Evolutionary conservation across 2,888 invertebrate species (phyloP), one percentile per base, ranked within the genome.

Genomic region (Oscheius myriophilus): DNA sequence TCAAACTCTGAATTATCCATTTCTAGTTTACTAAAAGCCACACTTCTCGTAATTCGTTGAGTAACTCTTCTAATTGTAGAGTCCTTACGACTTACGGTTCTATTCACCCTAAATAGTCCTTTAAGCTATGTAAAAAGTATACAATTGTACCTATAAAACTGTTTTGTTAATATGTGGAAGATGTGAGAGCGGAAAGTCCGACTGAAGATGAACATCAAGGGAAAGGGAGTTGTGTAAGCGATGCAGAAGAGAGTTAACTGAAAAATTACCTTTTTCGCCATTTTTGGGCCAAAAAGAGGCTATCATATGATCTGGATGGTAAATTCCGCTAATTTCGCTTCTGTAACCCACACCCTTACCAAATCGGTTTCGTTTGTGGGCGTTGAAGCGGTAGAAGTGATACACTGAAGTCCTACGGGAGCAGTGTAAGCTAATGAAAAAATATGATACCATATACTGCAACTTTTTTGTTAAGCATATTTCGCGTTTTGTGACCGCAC

Each of bases 1-100:
- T 78, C 80, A 18, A 78, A 52, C 45, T 80, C 80, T 1, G 75
- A 73, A 46, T 80, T 80, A 26, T 80, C 80, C 76, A 80, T 75
- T 68, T 80, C 80, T 42, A 80, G 58, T 53, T 80, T 80, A 33
- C 76, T 76, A 58, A 68, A 80, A 3, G 76, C 78, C 42, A 80
- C 69, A 41, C 70, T 69, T 21, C 75, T 52, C 0, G 78, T 70
- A n/a, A 78, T 73, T 26, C 73, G 72, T 39, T 75, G 68, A 1
- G 74, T 75, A 49, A 78, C 64, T 52, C 71, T 69, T 0, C 72
- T 68, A 12, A 78, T 59, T 0, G 75, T 68, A 0, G 75, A 75
- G 46, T 73, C 78, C 55, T 75, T 75, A 18, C 77, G 62, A 1
- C 4, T n/a, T 0, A 61, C 61, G 11, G 49, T 33, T 57, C 23